Base-by-base conservation (phyloP, 2,888 invertebrate genomes). In the Aphodius sticticus region DNA sequence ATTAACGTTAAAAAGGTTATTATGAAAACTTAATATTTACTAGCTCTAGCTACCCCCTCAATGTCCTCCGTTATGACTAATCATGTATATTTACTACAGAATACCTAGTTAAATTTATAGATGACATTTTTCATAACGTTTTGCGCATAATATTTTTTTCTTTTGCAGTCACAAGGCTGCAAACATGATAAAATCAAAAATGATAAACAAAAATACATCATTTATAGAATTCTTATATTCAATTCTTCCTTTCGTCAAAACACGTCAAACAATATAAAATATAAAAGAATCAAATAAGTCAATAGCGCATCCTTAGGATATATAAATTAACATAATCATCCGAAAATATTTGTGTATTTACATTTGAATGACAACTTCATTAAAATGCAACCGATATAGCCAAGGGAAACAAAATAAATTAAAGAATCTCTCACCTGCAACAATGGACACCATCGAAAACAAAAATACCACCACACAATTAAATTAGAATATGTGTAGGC, bases 321-420 rank as follows among this genome's bases (percentile, higher is more conserved):
- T 53, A 53, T 53, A 53, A 53, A 53, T 53, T 53, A 53, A 7
- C 53, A 53, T 53, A 53, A 53, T 53, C 53, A 53, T 53, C 53
- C 53, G 53, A 53, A 53, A 53, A 53, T 53, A 53, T 53, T 53
- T 53, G 12, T 53, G 53, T 53, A 53, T 53, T 53, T 53, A 53
- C 53, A 53, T 53, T 53, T 53, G 53, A 53, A 53, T 53, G 53
- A 53, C 53, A 53, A 3, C 53, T 53, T 53, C 53, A 53, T 53
- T 53, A 53, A 53, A 53, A 53, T 53, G 53, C 53, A 53, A 53
- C 53, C 53, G 53, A 53, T 53, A 53, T 53, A 53, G 53, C 53
- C 53, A 12, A 53, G 2, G 53, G 53, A 53, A 53, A 53, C 53
- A 53, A 53, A 53, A 1, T 7, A 53, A 53, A 53, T 53, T 53